Evolutionary conservation across 2,888 invertebrate species (phyloP).

Genomic region (Ophion costatus): DNA sequence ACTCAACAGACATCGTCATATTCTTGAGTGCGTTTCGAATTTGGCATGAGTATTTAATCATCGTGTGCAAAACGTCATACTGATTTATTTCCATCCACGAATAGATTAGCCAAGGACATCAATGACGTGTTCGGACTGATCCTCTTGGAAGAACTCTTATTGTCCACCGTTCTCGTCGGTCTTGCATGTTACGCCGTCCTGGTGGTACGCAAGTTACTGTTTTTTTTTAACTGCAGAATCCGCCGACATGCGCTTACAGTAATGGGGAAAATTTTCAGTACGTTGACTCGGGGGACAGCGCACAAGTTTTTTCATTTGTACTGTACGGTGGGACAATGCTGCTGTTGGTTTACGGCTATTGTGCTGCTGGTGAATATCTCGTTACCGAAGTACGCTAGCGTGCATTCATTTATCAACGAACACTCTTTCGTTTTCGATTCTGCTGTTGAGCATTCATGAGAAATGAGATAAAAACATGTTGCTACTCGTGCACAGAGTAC

Average conservation of each 20-base stretch:
- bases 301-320: conserved; percentile 25
- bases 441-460: neutral
- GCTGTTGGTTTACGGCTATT: conserved; percentile 67
- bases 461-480: neutral
- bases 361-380: conserved; percentile 69
- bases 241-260: neutral
- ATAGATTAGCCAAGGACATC: conserved; percentile 56
- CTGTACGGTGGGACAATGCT: conserved; percentile 46
- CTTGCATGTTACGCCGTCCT: conserved; percentile 60
- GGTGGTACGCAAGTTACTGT: neutral
- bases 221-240: neutral
- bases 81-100: neutral
- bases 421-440: neutral
- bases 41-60: neutral
- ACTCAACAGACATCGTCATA: conserved; percentile 32
- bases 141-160: conserved; percentile 60
- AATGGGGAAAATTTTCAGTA: conserved; percentile 7
- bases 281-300: conserved; percentile 2
- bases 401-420: neutral
- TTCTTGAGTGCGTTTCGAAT: conserved; percentile 32
- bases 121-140: conserved; percentile 56
- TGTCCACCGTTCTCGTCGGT: conserved; percentile 57
- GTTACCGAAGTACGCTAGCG: conserved; percentile 61
- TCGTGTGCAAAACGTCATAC: neutral
- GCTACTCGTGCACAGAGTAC: conserved; percentile 35